These are phyloP conservation scores for Danionella cerebrum DNA, from an alignment of 2,113 vertebrate genomes.

Conservation along the genomic window DNA sequence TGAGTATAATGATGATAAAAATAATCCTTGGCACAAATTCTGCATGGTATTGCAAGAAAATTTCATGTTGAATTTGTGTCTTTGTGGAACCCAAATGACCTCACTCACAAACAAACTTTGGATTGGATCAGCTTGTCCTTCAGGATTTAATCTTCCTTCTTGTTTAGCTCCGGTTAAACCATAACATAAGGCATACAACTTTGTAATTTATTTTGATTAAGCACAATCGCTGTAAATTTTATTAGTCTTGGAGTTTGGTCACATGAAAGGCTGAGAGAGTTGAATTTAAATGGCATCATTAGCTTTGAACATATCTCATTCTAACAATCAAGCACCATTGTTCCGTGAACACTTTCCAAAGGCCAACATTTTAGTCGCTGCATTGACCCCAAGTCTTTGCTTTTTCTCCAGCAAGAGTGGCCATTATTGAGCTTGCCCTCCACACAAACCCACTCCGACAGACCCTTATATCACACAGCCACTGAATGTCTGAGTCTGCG, in stretches of 20 bases:
- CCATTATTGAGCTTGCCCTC: constrained; percentile 11
- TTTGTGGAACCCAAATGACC: no score
- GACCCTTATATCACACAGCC: background rate
- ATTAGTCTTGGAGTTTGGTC: background rate
- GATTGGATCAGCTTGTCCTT: no score
- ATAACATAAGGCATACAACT: no score
- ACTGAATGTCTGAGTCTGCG: constrained; percentile 34
- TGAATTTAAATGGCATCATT: constrained; percentile 25
- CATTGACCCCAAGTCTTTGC: background rate
- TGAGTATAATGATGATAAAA: no score
- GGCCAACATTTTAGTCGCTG: constrained; percentile 15
- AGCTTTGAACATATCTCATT: constrained; percentile 4
- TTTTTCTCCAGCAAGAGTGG: constrained; percentile 20
- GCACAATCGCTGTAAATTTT: background rate
- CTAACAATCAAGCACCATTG: background rate
- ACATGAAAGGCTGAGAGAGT: background rate
- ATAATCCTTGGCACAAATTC: no score
- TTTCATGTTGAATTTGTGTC: no score
- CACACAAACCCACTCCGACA: constrained; percentile 11
- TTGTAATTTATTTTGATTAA: background rate
- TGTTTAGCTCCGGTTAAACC: no score
- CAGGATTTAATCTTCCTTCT: no score
- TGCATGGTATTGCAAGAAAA: no score
- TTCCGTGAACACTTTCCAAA: constrained; percentile 10
- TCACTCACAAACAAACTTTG: no score